These are phyloP conservation scores for Delichon dasypus DNA, from an alignment of 2,797 vertebrate species.

Conservation along the genomic window DNA sequence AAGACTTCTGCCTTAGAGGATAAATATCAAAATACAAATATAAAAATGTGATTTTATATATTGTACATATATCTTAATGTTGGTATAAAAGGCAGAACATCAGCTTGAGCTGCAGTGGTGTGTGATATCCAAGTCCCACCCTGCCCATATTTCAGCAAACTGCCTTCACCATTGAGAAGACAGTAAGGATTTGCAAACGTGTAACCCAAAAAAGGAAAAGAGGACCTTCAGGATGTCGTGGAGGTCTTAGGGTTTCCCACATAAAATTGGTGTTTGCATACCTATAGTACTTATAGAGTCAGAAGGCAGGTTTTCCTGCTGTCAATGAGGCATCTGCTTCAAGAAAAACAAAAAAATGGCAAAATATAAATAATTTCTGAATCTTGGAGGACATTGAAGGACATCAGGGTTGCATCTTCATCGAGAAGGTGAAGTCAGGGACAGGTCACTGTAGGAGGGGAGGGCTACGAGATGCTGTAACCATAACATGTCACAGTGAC, in stretches of 20 bases:
- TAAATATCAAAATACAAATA: not conserved
- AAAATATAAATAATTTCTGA: not conserved
- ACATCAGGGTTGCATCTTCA: not conserved
- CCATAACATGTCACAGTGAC: rapidly evolving
- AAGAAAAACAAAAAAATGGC: not conserved
- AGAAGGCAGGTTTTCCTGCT: not conserved
- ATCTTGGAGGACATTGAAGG: not conserved
- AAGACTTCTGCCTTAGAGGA: not conserved
- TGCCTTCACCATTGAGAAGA: not conserved
- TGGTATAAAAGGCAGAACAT: not conserved
- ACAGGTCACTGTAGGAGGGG: rapidly evolving
- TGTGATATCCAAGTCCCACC: not conserved
- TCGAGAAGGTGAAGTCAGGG: rapidly evolving
- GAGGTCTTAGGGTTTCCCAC: not conserved
- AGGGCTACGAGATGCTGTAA: not conserved
- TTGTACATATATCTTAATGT: not conserved
- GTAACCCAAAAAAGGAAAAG: not conserved
- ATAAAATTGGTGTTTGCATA: not conserved
- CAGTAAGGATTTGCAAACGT: not conserved
- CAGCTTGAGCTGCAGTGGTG: not conserved
- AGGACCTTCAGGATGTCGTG: not conserved
- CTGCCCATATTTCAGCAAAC: not conserved
- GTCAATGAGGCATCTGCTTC: not conserved
- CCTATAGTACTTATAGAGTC: rapidly evolving
- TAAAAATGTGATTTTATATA: not conserved